Evolutionary conservation across 2,113 vertebrate genomes (phyloP).

Genomic region (Eonycteris spelaea): DNA sequence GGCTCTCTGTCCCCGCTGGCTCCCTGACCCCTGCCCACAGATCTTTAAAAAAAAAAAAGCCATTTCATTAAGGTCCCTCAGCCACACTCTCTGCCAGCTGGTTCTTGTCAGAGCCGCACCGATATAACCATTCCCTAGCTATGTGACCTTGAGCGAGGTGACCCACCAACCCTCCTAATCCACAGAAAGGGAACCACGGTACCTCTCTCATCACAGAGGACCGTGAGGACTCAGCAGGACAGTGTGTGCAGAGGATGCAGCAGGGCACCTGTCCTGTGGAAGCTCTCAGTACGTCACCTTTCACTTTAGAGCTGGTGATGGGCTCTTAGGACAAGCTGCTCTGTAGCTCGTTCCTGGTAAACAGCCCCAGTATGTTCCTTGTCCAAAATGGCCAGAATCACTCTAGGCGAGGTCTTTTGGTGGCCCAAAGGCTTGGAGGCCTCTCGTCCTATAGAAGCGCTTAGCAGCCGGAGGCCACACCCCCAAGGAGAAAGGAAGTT

Average conservation of each 20-base stretch:
- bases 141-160: not conserved
- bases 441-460: not conserved
- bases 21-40: not conserved
- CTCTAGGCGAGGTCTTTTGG: not conserved
- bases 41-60: not conserved
- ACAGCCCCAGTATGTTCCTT: too few relatives aligned
- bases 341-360: not conserved
- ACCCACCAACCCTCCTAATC: not conserved
- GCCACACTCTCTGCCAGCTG: too few relatives aligned
- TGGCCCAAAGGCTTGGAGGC: not conserved
- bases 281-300: not conserved
- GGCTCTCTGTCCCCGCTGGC: not conserved
- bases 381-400: not conserved
- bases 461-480: not conserved
- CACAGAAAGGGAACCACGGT: not conserved
- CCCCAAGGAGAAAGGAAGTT: not conserved
- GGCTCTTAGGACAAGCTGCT: not conserved
- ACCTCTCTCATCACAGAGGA: not conserved
- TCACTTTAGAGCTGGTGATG: not conserved
- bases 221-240: not conserved
- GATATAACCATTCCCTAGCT: not conserved
- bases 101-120: not conserved
- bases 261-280: not conserved
- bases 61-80: not conserved
- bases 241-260: not conserved